Conservation (phyloP, 2,113 vertebrate species). For the Chaenogobius annularis region DNA sequence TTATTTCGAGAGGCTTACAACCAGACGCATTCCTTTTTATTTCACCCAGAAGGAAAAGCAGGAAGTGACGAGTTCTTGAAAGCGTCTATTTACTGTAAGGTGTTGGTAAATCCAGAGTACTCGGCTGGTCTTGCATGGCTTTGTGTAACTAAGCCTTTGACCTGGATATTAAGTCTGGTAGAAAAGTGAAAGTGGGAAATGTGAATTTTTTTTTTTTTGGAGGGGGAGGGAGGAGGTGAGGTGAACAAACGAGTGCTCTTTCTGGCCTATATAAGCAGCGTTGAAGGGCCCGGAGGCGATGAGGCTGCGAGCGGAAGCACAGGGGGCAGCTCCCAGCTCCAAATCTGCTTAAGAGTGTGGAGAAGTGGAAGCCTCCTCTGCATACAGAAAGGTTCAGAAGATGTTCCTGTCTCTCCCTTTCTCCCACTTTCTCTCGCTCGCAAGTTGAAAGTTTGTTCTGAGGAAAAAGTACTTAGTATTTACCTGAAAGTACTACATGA, state of each 20-base stretch:
- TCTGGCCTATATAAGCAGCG: slow-evolving; percentile 13
- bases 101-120: background rate
- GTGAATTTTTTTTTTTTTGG: slow-evolving; percentile 9
- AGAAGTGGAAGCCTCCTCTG: slow-evolving; percentile 28
- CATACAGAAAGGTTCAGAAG: slow-evolving; percentile 33
- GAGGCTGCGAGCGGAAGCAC: slow-evolving; percentile 32
- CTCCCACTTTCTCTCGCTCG: background rate
- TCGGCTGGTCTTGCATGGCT: background rate
- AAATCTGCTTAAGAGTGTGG: slow-evolving; percentile 15
- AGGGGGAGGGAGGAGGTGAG: background rate
- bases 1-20: background rate
- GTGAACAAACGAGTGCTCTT: slow-evolving; percentile 24
- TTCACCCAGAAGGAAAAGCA: too few species aligned
- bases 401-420: background rate
- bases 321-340: slow-evolving; percentile 22
- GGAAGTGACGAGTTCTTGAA: too few species aligned
- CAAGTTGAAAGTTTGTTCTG: background rate
- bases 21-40: too few species aligned
- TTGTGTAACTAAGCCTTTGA: slow-evolving; percentile 9
- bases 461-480: background rate
- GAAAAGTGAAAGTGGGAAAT: slow-evolving; percentile 13
- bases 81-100: too few species aligned
- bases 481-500: background rate
- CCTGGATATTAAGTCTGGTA: slow-evolving; percentile 12
- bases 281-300: slow-evolving; percentile 32